Base-by-base conservation (phyloP, 2,797 vertebrate species). In the Ctenopoma kingsleyae region DNA sequence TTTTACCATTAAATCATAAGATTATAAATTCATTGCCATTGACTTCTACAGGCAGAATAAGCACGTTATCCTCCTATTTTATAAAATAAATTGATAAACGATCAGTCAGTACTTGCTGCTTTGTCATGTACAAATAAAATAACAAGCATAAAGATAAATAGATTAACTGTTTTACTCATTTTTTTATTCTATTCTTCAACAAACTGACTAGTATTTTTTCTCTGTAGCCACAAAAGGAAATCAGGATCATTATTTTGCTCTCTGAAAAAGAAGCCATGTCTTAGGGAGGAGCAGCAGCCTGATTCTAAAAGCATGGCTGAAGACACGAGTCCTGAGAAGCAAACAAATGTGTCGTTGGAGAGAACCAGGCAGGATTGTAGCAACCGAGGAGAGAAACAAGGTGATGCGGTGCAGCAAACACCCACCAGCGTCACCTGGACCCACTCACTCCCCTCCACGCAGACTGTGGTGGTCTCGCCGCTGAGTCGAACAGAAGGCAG, bases 381-480 rank as follows among this genome's bases (percentile, higher is more conserved):
- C 58, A 56, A 43, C 40, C 43, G 0, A 11, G 57, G 4, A 8
- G 79, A 84, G 50, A 82, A 70, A 32, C 19, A 48, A 12, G 62
- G 27, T 2, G 60, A 71, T 6, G 0, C 41, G 0, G 13, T 30
- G 6, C 79, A 79, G 41, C 60, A 70, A 32, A 54, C 25, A 41
- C 35, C 63, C 25, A 49, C 25, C 36, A 35, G 25, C 50, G 72
- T 30, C 49, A 74, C 82, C 1, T 75, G 84, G 80, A 66, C 53
- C 55, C 71, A 82, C 47, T 54, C 81, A 0, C 59, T 61, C 10
- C 47, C 80, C 17, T 76, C 76, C 57, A 74, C 91, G 35, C 92
- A 94, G 86, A 93, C 89, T 0, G 76, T 89, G 46, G 58, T 86
- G 48, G 90, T 89, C 0, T 79, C 90, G 6, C 90, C 90, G 0